phyloP scores from a whole-genome alignment of 2,797 vertebrate species.

The Poecilia wingei region DNA sequence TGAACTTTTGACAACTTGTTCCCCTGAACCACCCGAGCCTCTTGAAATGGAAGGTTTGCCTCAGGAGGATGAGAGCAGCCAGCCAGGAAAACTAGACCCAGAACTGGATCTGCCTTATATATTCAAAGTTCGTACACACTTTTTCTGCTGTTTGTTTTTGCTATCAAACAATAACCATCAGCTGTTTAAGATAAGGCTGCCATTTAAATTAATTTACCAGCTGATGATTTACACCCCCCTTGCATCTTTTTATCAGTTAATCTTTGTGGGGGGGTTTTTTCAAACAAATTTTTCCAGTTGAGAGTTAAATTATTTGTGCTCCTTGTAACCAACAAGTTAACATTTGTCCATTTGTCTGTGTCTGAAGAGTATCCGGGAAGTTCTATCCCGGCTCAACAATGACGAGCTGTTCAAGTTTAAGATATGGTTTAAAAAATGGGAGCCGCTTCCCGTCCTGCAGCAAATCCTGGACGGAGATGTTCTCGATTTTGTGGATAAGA shows the following conservation, averaged over 20 bases:
- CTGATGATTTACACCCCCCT: not conserved
- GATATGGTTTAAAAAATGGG: constrained; percentile 32
- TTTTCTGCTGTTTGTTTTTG: not conserved
- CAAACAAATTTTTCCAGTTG: not conserved
- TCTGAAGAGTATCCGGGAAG: constrained; percentile 62
- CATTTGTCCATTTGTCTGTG: constrained; percentile 1
- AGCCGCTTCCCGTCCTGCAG: constrained; percentile 1
- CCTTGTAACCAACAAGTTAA: not conserved
- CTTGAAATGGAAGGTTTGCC: constrained; percentile 42
- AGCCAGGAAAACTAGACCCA: constrained; percentile 58
- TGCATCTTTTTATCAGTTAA: not conserved
- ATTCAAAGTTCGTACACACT: constrained; percentile 62
- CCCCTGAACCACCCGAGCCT: constrained; percentile 70
- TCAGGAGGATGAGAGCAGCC: constrained; percentile 39
- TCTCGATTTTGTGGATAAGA: constrained; percentile 75
- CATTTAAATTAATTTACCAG: not conserved
- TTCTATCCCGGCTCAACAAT: constrained; percentile 17
- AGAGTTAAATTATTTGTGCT: not conserved
- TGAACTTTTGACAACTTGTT: constrained; percentile 31
- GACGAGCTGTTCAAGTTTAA: constrained; percentile 59
- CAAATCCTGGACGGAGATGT: constrained; percentile 59
- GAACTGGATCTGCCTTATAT: constrained; percentile 66
- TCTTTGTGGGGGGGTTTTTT: not conserved
- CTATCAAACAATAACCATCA: not conserved
- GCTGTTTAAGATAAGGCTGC: not conserved